Conservation (phyloP, 2,113 vertebrate species). For the Cyanoramphus novaezelandiae region DNA sequence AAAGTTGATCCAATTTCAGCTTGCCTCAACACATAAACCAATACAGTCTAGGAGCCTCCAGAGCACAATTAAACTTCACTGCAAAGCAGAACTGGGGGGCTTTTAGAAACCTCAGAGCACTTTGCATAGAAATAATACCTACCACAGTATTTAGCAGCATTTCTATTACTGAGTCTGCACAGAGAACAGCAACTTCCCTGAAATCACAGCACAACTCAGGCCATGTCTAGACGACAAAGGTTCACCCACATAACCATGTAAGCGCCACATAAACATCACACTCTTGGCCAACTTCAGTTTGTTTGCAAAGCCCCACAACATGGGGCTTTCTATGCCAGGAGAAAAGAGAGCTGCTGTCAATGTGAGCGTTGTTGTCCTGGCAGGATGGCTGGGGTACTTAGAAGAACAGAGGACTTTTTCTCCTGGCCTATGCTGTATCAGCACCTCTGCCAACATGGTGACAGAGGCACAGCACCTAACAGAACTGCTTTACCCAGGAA, state of each 20-base stretch:
- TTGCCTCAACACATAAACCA: background rate
- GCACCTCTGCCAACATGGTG: background rate
- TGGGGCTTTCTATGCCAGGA: background rate
- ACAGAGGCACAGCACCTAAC: background rate
- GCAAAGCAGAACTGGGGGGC: background rate
- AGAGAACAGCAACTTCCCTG: background rate
- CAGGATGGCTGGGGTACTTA: background rate
- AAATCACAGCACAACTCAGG: background rate
- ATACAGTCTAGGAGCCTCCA: background rate
- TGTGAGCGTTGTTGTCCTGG: background rate
- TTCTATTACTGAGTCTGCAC: background rate
- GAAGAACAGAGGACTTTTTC: background rate
- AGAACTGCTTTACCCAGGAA: background rate
- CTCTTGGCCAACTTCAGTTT: background rate
- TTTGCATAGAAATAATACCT: background rate
- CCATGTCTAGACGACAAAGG: background rate
- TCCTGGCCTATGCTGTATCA: background rate
- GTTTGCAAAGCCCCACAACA: background rate
- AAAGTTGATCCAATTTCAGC: background rate
- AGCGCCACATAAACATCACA: background rate
- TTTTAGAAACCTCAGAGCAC: slow-evolving; percentile 3
- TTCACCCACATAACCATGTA: background rate
- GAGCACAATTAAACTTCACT: slow-evolving; percentile 7
- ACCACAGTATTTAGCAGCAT: background rate
- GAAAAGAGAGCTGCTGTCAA: background rate